Base-by-base conservation (phyloP, 2,888 invertebrate genomes). In the Pammene aurita region DNA sequence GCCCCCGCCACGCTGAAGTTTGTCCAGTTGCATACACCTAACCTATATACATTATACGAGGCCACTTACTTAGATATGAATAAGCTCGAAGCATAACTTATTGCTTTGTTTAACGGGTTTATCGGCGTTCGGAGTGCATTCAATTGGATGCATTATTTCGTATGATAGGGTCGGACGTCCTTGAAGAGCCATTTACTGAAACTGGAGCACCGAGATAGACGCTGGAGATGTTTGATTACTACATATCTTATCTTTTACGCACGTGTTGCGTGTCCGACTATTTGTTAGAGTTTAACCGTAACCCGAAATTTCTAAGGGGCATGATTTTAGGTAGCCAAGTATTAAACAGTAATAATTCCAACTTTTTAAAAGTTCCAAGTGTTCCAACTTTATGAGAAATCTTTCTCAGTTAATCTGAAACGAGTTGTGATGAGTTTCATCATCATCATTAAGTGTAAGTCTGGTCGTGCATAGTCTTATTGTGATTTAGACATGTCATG, bases 151-250 rank as follows among this genome's bases (percentile, higher is more conserved):
- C 62, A 66, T 72, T 73, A 73, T 74, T 73, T 61, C 61, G 67
- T 74, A 56, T 57, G 72, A 70, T 72, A 75, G 70, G 74, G 76
- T 74, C 70, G 65, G 57, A 34, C 72, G 80, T 75, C 82, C 80
- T 82, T 84, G 82, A 78, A 48, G 67, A 74, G 77, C 73, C 75
- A 67, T 76, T 74, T 71, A 74, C 70, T 67, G 71, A 82, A 82
- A 79, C 76, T 79, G 68, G 67, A 67, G 60, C 67, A 71, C 54
- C 60, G 64, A 68, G 64, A 68, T 68, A 68, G 38, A 50, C 46
- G 26, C 48, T 26, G 48, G 48, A 52, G 50, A 58, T 68, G 68
- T 68, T 58, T 58, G 68, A 68, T 54, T 52, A 38, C 42, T 62
- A 11, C 56, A 42, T 64, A 68, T 67, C 67, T 57, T 67, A 67